Conservation (phyloP, 2,113 vertebrate species). For the Glaucomys volans region DNA sequence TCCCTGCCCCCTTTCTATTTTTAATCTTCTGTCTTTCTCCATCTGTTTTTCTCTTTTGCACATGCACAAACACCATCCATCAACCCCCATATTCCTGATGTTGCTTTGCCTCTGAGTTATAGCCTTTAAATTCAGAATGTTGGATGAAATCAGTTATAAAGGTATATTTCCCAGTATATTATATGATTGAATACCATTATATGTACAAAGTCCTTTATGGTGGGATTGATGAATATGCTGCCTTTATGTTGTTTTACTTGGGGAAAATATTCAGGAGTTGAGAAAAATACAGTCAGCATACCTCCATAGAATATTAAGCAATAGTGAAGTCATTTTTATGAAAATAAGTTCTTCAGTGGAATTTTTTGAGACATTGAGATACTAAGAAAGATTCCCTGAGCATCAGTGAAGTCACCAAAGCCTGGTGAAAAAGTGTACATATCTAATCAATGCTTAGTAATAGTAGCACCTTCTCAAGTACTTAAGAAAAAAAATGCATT, state of each 20-base stretch:
- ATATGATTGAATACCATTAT: background rate
- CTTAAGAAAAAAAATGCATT: background rate
- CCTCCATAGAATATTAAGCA: background rate
- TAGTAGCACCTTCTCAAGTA: background rate
- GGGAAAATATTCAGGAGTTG: constrained; percentile 10
- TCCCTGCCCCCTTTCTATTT: constrained; percentile 50
- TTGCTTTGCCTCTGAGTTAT: constrained; percentile 6
- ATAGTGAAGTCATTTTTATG: background rate
- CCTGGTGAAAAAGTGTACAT: background rate
- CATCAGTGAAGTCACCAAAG: constrained; percentile 11
- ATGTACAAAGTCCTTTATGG: background rate
- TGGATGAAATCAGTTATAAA: constrained; percentile 35
- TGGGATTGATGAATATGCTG: background rate
- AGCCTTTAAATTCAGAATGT: background rate
- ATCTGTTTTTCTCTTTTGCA: constrained; percentile 57
- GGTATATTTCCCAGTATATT: background rate
- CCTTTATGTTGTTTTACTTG: background rate
- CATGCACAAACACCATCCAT: background rate
- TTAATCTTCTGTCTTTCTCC: constrained; percentile 59
- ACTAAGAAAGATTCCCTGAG: background rate
- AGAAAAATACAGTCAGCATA: background rate
- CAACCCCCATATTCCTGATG: background rate
- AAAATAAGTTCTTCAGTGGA: background rate
- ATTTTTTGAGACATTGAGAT: background rate
- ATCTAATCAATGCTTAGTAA: constrained; percentile 66